These are phyloP conservation scores for Tachystola acroxantha DNA, from an alignment of 2,888 invertebrate species.

Conservation along the genomic window DNA sequence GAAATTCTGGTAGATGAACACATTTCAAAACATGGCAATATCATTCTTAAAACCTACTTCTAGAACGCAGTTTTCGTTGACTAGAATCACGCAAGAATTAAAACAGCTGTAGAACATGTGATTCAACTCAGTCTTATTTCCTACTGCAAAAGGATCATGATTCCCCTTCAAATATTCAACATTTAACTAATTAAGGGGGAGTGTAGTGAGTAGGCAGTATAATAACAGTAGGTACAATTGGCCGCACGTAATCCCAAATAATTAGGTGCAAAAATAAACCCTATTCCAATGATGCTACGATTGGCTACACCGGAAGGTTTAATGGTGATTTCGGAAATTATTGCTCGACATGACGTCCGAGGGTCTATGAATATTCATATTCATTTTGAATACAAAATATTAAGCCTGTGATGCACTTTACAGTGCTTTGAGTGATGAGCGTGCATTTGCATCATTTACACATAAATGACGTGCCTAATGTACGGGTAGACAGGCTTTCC, in stretches of 20 bases:
- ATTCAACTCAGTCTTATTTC: too few relatives aligned
- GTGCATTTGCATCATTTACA: slow-evolving; percentile 8
- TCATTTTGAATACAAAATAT: background rate
- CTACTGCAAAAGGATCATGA: slow-evolving; percentile 17
- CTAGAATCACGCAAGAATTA: slow-evolving; percentile 4
- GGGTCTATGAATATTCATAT: slow-evolving; percentile 29
- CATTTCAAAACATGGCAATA: background rate
- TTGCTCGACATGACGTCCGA: slow-evolving; percentile 23
- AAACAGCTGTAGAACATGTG: slow-evolving; percentile 11
- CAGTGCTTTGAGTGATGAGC: slow-evolving; percentile 5
- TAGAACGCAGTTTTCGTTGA: background rate
- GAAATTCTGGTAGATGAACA: too few relatives aligned
- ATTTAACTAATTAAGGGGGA: slow-evolving; percentile 47
- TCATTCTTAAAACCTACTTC: background rate
- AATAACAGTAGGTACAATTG: slow-evolving; percentile 25
- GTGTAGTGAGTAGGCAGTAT: slow-evolving; percentile 28
- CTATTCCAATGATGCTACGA: slow-evolving; percentile 1
- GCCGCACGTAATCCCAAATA: background rate
- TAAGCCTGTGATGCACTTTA: background rate
- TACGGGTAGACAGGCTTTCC: too few relatives aligned
- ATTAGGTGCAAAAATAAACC: background rate
- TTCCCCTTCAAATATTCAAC: slow-evolving; percentile 32
- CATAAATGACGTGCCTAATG: slow-evolving; percentile 3
- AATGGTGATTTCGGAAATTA: slow-evolving; percentile 40
- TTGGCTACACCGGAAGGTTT: too few relatives aligned